Base-by-base conservation (phyloP, 2,113 vertebrate species). In the Porphyrio hochstetteri region DNA sequence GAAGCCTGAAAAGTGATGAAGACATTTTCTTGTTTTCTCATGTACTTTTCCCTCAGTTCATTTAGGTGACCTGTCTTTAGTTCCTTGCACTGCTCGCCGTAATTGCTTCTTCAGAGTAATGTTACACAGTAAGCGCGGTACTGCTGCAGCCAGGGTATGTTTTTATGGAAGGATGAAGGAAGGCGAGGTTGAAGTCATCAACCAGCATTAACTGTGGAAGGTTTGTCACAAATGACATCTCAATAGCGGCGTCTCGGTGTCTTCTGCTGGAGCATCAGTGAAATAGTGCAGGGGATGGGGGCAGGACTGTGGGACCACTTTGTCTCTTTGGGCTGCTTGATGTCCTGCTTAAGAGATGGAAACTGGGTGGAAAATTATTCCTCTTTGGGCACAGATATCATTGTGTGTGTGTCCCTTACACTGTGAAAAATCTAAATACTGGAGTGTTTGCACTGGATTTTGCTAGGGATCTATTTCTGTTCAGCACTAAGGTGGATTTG, bases 1-100 rank as follows among this genome's bases (percentile, higher is more conserved):
- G 97, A 97, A 94, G 96, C 93, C 94, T 87, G 96, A 92, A 80
- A 97, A 97, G 96, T 96, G 96, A 97, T 97, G 97, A 97, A 97
- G 97, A 97, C 97, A 60, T 97, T 97, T 96, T 94, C 97, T 96
- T 94, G 91, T 96, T 96, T 95, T 91, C 95, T 91, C 93, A 35
- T 94, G 94, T 90, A 92, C 90, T 95, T 95, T 92, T 81, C 84
- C 70, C 88, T 84, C 94, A 93, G 91, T 96, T 96, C 96, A 96
- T 97, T 95, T 93, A 92, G 93, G 96, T 93, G 96, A 96, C 95
- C 93, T 96, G 95, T 94, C 95, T 94, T 81, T 74, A 94, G 92
- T 78, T 95, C 93, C 92, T 93, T 48, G 84, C 96, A 90, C 75
- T 52, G 89, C 92, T 85, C 28, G 10, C 86, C 74, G 95, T 97